Percentiles rank a stretch among this genome's conserved stretches.
Evolutionary conservation across 2,888 invertebrate species (phyloP).

Genomic region (Synanthedon vespiformis): DNA sequence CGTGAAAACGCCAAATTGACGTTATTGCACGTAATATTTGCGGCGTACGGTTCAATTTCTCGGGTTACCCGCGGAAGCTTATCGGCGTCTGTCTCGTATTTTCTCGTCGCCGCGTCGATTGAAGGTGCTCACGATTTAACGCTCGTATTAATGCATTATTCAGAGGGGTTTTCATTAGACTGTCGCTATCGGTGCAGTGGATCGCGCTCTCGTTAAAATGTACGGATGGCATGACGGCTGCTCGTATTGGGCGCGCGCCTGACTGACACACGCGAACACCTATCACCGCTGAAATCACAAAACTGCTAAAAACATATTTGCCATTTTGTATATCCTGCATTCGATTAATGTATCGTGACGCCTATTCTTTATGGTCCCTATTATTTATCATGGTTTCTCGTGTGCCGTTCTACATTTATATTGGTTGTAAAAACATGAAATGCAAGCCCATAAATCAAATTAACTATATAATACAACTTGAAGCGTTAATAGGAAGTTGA

Average conservation of each 20-base stretch:
- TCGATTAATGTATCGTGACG: slow-evolving; percentile 15
- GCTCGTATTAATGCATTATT: slow-evolving; percentile 70
- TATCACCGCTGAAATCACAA: slow-evolving; percentile 29
- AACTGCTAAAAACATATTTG: slow-evolving; percentile 24
- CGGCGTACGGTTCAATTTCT: slow-evolving; percentile 33
- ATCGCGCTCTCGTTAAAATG: slow-evolving; percentile 68
- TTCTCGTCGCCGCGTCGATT: slow-evolving; percentile 54
- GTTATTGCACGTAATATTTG: slow-evolving; percentile 20
- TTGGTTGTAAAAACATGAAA: background rate
- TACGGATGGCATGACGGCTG: slow-evolving; percentile 66
- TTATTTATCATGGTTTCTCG: background rate
- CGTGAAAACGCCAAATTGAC: slow-evolving; percentile 29
- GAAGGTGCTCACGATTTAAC: slow-evolving; percentile 68
- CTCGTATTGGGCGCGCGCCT: slow-evolving; percentile 43
- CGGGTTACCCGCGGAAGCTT: slow-evolving; percentile 48
- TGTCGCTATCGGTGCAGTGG: slow-evolving; percentile 56
- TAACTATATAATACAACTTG: background rate
- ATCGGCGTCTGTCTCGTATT: slow-evolving; percentile 56
- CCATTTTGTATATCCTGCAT: slow-evolving; percentile 16
- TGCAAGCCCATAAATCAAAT: background rate
- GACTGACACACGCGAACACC: slow-evolving; percentile 34
- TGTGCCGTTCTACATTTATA: background rate
- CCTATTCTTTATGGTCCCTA: slow-evolving; percentile 4
- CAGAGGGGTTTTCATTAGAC: slow-evolving; percentile 67
- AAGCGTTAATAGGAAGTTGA: background rate